These are phyloP conservation scores for Homarus americanus DNA, from an alignment of 1,140 invertebrate genomes.

Conservation along the genomic window DNA sequence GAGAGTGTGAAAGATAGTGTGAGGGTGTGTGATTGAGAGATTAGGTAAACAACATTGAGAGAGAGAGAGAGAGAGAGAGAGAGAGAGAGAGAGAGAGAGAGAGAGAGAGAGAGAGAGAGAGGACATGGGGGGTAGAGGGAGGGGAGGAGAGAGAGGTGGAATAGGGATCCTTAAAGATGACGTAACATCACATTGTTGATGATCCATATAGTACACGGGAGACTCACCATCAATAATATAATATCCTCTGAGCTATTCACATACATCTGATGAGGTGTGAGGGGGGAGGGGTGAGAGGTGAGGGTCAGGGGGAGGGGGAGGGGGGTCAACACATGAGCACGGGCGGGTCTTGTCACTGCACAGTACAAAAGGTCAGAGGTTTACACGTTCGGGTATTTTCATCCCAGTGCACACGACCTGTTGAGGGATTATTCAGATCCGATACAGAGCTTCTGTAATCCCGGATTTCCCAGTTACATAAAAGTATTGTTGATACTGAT, in stretches of 20 bases:
- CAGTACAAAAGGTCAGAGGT: not conserved
- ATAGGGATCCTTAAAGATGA: not conserved
- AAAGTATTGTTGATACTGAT: slow-evolving; percentile 9
- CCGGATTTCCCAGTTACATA: slow-evolving; percentile 2
- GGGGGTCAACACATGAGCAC: not conserved
- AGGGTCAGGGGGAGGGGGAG: not conserved
- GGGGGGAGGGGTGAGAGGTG: not conserved
- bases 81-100: not conserved
- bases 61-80: not conserved
- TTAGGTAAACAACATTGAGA: no score
- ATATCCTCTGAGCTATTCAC: not conserved
- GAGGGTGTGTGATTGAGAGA: no score
- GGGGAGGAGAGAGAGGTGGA: not conserved
- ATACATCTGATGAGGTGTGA: not conserved
- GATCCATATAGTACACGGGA: not conserved
- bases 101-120: not conserved
- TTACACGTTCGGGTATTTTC: not conserved
- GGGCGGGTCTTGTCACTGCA: not conserved
- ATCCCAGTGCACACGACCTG: not conserved
- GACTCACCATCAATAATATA: not conserved
- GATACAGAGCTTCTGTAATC: not conserved
- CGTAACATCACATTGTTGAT: not conserved
- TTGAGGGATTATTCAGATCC: slow-evolving; percentile 10
- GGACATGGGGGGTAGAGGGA: not conserved
- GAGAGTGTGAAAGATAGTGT: no score